Evolutionary conservation across 2,888 invertebrate species (phyloP), one percentile per base, ranked within the genome.

Genomic region (Polymixis flavicincta): DNA sequence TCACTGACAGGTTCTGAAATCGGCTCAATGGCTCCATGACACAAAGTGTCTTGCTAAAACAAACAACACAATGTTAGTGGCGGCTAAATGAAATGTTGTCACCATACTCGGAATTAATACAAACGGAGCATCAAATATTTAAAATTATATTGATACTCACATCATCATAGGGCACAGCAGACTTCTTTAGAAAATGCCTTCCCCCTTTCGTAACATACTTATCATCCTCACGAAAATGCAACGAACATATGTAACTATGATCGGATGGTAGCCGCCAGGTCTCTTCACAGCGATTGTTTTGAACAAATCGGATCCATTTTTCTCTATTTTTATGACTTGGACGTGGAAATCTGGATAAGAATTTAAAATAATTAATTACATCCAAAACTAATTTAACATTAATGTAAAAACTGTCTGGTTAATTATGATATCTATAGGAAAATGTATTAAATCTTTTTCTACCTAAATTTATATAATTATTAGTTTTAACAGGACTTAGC

Each of bases 201-300:
- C 80, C 78, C 42, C 37, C 55, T 63, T 76, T 79, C 19, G 76
- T 82, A 11, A 45, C 61, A 45, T 79, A 72, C 68, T 76, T 79
- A 54, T 71, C 71, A 28, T 45, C 63, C 42, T 63, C 71, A 42
- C 19, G 63, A 67, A 60, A 60, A 60, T 60, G 60, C 32, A 60
- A 32, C 60, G 60, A 32, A 60, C 60, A 60, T 60, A 60, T 72
- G 50, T 37, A 54, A 63, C 52, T 66, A 66, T 67, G 66, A 67
- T 66, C 66, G 32, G 32, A 65, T 57, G 72, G 72, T 72, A 72
- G 45, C 72, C 66, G n/a, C n/a, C n/a, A 72, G 32, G 55, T 72
- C 48, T 72, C 72, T 66, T 72, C 72, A 63, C 63, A 42, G 71
- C 63, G 32, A 64, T 71, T 71, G 45, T 68, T 68, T 57, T 45